These are phyloP conservation scores for Drosophila subquinaria DNA, from an alignment of 2,888 invertebrate genomes.

Conservation along the genomic window DNA sequence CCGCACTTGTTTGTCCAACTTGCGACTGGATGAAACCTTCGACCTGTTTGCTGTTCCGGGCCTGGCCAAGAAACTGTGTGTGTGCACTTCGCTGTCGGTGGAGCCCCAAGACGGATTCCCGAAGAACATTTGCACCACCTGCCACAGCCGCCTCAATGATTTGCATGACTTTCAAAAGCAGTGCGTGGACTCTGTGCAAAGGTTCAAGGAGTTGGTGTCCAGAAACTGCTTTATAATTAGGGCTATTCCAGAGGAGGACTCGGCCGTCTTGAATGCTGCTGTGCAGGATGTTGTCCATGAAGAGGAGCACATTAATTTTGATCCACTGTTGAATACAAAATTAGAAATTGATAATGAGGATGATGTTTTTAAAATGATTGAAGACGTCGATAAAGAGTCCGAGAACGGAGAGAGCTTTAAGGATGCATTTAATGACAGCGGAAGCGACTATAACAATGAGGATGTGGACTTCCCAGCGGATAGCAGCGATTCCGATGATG, in stretches of 20 bases:
- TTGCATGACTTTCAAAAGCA: conserved; percentile 78
- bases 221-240: conserved; percentile 31
- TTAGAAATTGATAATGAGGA: conserved; percentile 82
- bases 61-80: conserved; percentile 79
- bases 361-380: conserved; percentile 82
- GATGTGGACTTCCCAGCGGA: conserved; percentile 61
- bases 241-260: background rate
- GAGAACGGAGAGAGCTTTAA: conserved; percentile 50
- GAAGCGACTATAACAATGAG: conserved; percentile 39
- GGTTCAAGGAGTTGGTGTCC: conserved; percentile 70
- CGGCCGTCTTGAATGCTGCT: background rate
- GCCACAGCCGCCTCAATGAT: conserved; percentile 78
- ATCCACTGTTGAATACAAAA: conserved; percentile 80
- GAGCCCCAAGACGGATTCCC: conserved; percentile 82
- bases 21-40: conserved; percentile 61
- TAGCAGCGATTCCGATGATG: conserved; percentile 70
- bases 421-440: conserved; percentile 37
- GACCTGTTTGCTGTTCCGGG: conserved; percentile 78
- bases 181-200: conserved; percentile 77
- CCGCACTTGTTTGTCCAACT: conserved; percentile 78
- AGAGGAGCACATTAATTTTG: conserved; percentile 75
- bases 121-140: conserved; percentile 73
- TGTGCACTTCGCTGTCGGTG: conserved; percentile 80
- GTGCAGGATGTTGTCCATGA: conserved; percentile 54
- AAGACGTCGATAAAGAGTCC: conserved; percentile 75